A percentile compares a stretch with the other conserved stretches of the same genome.
Conservation (phyloP, 2,888 invertebrate species). For the Ptilodon capucinus region DNA sequence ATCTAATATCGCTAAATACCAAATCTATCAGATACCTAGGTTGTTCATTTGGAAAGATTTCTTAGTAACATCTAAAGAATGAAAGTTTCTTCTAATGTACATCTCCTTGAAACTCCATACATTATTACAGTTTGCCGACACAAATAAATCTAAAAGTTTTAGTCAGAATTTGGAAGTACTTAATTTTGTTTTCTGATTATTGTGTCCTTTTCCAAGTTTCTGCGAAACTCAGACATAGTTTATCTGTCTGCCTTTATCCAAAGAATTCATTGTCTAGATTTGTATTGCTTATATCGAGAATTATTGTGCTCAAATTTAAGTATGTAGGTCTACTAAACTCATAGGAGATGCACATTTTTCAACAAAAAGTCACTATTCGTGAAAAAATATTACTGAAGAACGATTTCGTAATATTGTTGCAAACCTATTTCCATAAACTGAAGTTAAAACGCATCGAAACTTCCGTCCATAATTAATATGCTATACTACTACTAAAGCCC, state of each 20-base stretch:
- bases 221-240: background rate
- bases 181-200: background rate
- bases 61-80: background rate
- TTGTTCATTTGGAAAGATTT: background rate
- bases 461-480: too few species aligned
- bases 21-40: background rate
- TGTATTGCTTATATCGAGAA: too few species aligned
- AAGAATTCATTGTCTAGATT: too few species aligned
- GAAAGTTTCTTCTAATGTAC: background rate
- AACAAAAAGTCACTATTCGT: too few species aligned
- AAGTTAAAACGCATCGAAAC: too few species aligned
- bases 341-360: too few species aligned
- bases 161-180: background rate
- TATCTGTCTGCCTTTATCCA: background rate
- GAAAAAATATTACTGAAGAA: too few species aligned
- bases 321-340: too few species aligned
- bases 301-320: too few species aligned
- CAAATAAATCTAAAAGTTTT: background rate
- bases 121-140: background rate
- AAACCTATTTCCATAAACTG: too few species aligned
- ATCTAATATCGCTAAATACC: background rate
- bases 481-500: too few species aligned
- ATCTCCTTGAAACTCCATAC: background rate
- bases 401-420: too few species aligned
- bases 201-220: background rate